Base-by-base conservation (phyloP, 2,113 vertebrate genomes). In the Acinonyx jubatus region DNA sequence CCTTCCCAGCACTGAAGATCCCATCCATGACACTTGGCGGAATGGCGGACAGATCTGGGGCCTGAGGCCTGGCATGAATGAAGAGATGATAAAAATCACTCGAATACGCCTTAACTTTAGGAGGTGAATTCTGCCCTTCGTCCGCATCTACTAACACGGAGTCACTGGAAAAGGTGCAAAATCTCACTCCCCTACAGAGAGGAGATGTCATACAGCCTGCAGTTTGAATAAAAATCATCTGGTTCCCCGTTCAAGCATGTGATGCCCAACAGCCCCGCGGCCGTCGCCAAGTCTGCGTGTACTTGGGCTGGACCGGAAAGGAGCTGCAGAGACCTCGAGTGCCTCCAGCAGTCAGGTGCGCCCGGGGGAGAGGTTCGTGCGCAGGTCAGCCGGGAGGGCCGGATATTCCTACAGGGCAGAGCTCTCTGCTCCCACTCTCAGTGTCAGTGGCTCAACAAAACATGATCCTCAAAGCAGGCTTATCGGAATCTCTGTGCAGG, bases 251-350 rank as follows among this genome's bases (percentile, higher is more conserved):
- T 25, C 76, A 25, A 27, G 76, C 33, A 14, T 1, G 33, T 38
- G 85, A 79, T 41, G 38, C 5, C 76, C 61, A 69, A n/a, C 13
- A 69, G 69, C 5, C 29, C 65, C 36, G 45, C 15, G 31, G 45
- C 45, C 9, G 45, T 45, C 45, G 45, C 45, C 45, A 33, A 29
- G 87, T 19, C n/a, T 38, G 10, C 38, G 27, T 11, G 23, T 14
- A 38, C 36, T 3, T 10, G 68, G 84, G 36, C 15, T 83, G 36
- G 7, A n/a, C 8, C 29, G 83, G 52, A 80, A 55, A 85, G 23
- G 18, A 82, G n/a, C 0, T 25, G 45, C 16, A 41, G 21, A n/a
- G 19, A 65, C 5, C 36, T 7, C 10, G 0, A 0, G 14, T 0
- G 29, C 7, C 3, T n/a, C 15, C 3, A 45, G 18, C 2, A 14